Percentiles rank a stretch among this genome's conserved stretches.
These are phyloP conservation scores for Dendrolimus punctatus DNA, from an alignment of 1,140 invertebrate species.

Conservation along the genomic window DNA sequence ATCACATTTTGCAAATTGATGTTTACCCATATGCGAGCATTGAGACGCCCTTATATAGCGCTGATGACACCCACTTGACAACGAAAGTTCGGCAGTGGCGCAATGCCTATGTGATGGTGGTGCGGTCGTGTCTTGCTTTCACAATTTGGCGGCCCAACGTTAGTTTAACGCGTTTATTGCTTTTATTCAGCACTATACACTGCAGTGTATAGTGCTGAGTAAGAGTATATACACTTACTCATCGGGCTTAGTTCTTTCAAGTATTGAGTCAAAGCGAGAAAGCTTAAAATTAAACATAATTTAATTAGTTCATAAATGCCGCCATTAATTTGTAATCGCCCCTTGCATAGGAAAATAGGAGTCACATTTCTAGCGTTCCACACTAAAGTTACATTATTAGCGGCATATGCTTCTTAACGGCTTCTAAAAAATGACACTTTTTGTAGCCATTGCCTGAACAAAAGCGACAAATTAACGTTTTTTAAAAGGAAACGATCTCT, in stretches of 20 bases:
- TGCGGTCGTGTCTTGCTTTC: no score
- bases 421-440: constrained; percentile 56
- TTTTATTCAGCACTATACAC: no score
- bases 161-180: no score
- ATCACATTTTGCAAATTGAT: no score
- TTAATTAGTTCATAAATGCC: not conserved
- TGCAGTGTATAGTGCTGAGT: no score
- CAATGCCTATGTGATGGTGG: no score
- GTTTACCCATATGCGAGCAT: no score
- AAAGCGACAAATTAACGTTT: constrained; percentile 64
- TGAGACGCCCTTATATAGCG: no score
- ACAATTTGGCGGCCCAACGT: no score
- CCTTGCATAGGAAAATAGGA: constrained; percentile 47
- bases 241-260: not conserved
- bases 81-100: no score
- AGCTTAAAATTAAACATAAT: not conserved
- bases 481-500: constrained; percentile 70
- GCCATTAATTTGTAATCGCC: not conserved
- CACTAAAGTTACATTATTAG: constrained; percentile 50
- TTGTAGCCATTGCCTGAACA: constrained; percentile 34
- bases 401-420: constrained; percentile 49
- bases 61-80: no score
- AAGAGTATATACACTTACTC: no score
- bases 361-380: constrained; percentile 57
- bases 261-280: not conserved